These are phyloP conservation scores for Diachasma alloeum DNA, from an alignment of 1,140 invertebrate species.

Conservation along the genomic window DNA sequence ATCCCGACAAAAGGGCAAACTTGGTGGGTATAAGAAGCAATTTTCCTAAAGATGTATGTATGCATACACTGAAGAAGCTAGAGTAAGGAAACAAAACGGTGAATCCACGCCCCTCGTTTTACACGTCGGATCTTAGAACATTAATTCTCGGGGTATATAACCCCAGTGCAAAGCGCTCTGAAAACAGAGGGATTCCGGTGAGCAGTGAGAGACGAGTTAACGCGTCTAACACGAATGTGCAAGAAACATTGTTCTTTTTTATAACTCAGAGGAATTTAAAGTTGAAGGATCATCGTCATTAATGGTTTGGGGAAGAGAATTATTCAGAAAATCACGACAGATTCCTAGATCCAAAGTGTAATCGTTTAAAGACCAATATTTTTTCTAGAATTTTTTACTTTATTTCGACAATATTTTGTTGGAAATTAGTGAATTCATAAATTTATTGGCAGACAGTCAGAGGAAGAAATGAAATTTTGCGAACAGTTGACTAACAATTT, in stretches of 20 bases:
- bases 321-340: too few relatives aligned
- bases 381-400: too few relatives aligned
- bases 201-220: not conserved
- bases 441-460: too few relatives aligned
- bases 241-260: constrained; percentile 3
- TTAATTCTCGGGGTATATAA: constrained; percentile 15
- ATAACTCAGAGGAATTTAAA: not conserved
- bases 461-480: too few relatives aligned
- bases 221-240: not conserved
- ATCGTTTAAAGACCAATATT: too few relatives aligned
- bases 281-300: not conserved
- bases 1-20: constrained; percentile 15
- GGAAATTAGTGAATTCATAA: too few relatives aligned
- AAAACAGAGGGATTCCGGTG: constrained; percentile 12
- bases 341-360: too few relatives aligned
- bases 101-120: constrained; percentile 23
- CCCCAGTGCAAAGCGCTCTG: not conserved
- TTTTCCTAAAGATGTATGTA: constrained; percentile 2
- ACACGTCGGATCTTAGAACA: constrained; percentile 27
- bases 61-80: not conserved
- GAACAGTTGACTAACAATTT: too few relatives aligned
- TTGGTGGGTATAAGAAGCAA: constrained; percentile 9
- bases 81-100: constrained; percentile 17
- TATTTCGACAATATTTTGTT: too few relatives aligned
- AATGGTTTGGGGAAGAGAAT: not conserved